Conservation (phyloP, 2,888 invertebrate species). For the Melieria crassipennis region DNA sequence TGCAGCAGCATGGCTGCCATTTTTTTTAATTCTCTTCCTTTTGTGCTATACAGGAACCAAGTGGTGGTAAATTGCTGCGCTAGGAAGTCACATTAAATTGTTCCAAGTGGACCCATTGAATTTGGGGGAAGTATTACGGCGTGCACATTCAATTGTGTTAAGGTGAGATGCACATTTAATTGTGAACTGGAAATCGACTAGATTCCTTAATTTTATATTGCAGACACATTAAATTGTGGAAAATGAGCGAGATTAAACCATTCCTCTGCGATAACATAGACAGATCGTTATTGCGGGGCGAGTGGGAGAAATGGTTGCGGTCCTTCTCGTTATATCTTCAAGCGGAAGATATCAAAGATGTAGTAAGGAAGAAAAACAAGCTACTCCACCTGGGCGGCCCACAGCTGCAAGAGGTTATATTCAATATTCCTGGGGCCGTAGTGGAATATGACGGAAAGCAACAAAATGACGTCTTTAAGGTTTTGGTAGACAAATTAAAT, state of each 20-base stretch:
- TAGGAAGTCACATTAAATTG: too few species aligned
- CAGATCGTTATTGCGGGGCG: constrained; percentile 24
- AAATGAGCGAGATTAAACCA: constrained; percentile 23
- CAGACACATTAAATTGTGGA: background rate
- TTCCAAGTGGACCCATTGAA: too few species aligned
- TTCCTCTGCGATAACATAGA: constrained; percentile 28
- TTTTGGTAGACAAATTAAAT: constrained; percentile 27
- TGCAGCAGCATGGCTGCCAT: too few species aligned
- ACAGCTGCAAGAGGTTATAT: constrained; percentile 28
- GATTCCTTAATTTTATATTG: background rate
- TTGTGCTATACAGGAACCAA: too few species aligned
- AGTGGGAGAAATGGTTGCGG: constrained; percentile 36
- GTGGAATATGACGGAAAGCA: constrained; percentile 15
- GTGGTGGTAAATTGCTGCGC: too few species aligned
- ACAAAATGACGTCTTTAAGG: constrained; percentile 13
- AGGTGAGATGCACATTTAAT: constrained; percentile 15
- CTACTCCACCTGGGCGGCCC: constrained; percentile 24
- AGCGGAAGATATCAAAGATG: constrained; percentile 23
- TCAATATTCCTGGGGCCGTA: constrained; percentile 7
- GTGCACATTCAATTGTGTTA: too few species aligned
- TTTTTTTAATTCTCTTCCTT: too few species aligned
- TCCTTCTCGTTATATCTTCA: constrained; percentile 22
- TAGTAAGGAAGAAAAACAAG: constrained; percentile 31
- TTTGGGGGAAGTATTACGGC: too few species aligned
- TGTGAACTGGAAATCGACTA: constrained; percentile 12